phyloP scores from a whole-genome alignment of 2,113 vertebrate genomes.

The Epinephelus lanceolatus region DNA sequence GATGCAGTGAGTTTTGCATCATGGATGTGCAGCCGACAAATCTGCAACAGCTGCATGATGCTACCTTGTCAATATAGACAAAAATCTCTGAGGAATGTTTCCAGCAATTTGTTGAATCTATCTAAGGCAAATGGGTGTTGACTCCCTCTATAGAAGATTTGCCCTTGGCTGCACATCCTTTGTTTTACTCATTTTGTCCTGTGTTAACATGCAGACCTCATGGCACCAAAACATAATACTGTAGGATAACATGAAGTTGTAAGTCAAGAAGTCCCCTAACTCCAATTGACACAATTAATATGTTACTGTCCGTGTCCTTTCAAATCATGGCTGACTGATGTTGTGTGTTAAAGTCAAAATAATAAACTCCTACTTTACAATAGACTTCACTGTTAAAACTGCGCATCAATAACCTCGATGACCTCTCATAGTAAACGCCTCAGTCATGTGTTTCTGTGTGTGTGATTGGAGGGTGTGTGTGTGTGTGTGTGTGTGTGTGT shows the following conservation, averaged over 20 bases:
- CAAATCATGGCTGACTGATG: not conserved
- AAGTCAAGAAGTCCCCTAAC: no score
- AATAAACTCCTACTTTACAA: not conserved
- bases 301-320: not conserved
- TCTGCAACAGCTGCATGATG: no score
- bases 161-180: not conserved
- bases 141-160: no score
- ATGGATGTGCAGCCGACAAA: no score
- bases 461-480: no score
- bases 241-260: not conserved
- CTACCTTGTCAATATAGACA: no score
- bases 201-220: not conserved
- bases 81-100: no score
- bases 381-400: not conserved
- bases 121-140: no score
- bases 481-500: not conserved
- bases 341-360: not conserved
- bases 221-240: not conserved
- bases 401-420: slow-evolving; percentile 5
- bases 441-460: not conserved
- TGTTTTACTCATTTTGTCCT: not conserved
- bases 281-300: not conserved
- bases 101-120: no score
- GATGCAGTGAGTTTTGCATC: no score
- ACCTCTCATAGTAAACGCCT: not conserved